Base-by-base conservation (phyloP, 2,797 vertebrate species). In the Pelochelys cantorii region DNA sequence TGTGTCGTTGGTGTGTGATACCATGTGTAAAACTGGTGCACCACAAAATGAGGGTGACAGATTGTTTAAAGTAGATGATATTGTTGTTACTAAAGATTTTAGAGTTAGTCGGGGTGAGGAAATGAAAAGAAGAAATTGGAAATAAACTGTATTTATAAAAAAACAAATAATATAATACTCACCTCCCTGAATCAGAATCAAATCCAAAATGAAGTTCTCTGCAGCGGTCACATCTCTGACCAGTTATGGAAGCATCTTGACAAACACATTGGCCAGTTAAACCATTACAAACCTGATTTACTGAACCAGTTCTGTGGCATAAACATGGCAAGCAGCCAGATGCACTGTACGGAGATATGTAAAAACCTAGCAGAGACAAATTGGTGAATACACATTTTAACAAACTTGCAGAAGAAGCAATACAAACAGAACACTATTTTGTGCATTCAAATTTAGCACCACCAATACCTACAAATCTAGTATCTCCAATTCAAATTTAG, bases 151-250 rank as follows among this genome's bases (percentile, higher is more conserved):
- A 17, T 57, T 31, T 17, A 78, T 81, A 81, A 93, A 48, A 75
- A 75, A 8, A 27, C 11, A 31, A 80, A n/a, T 53, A 42, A 78
- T 78, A 37, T 10, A 75, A 75, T 29, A 97, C 97, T 96, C 81
- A 96, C 97, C 95, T 97, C 55, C 97, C 97, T 48, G 93, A 97
- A 88, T 92, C 84, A 98, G 98, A 85, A 97, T 99, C 98, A 96
- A 99, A 99, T 92, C 98, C 98, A 94, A 98, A 99, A 97, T 98
- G 98, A 92, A 94, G 96, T 56, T 98, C 98, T 81, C 79, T 96
- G 96, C 99, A 99, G 42, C 14, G 98, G 95, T 99, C 98, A 97
- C 99, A 99, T 6, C 96, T 98, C 25, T 86, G 97, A n/a, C 99
- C 99, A 4, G 98, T 96, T 83, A 98, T 93, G 1, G 99, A 99